These are phyloP conservation scores for Babyrousa celebensis DNA, from an alignment of 2,797 vertebrate genomes.

Conservation along the genomic window DNA sequence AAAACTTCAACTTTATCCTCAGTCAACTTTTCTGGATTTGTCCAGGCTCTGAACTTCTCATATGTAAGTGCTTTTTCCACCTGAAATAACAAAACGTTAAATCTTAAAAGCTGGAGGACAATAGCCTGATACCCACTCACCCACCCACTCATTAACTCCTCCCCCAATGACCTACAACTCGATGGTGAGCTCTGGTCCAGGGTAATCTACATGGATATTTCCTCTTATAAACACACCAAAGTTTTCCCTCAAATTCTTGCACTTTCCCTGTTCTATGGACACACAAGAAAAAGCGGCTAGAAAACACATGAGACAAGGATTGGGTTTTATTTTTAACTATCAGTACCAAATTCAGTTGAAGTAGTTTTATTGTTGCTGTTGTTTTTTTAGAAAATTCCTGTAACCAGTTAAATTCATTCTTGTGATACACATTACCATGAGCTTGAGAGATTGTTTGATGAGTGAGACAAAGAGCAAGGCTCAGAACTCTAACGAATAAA, in stretches of 20 bases:
- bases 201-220: background rate
- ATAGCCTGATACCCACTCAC: no score
- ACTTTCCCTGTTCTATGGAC: background rate
- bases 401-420: background rate
- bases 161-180: no score
- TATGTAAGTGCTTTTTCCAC: conserved; percentile 94
- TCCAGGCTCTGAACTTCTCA: conserved; percentile 94
- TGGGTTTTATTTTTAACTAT: background rate
- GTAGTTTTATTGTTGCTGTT: background rate
- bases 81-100: conserved; percentile 86
- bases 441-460: background rate
- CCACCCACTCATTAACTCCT: no score
- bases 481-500: background rate
- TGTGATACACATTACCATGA: background rate
- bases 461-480: background rate
- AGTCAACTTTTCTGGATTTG: conserved; percentile 93
- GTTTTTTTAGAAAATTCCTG: background rate
- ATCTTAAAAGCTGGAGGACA: background rate
- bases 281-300: background rate
- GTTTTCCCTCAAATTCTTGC: background rate
- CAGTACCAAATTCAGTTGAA: conserved; percentile 10
- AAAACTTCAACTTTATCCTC: conserved; percentile 89
- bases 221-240: background rate
- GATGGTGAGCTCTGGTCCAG: background rate
- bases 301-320: background rate